Evolutionary conservation across 2,797 vertebrate species (phyloP).

Genomic region (Ptychobarbus kaznakovi): DNA sequence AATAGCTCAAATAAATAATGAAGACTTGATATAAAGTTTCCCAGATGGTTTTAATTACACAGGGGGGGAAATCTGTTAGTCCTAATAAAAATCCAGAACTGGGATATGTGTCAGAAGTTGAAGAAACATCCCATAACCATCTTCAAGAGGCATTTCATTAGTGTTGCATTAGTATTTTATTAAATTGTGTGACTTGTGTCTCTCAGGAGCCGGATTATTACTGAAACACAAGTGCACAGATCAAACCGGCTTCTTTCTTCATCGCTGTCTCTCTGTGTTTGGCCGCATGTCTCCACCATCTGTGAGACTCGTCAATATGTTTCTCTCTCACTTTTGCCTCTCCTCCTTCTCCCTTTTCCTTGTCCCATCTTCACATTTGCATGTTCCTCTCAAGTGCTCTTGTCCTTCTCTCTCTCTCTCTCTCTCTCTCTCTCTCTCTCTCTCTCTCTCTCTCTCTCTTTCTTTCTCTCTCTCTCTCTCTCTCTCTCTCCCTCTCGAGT

Average conservation of each 20-base stretch:
- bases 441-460: neutral
- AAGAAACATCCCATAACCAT: neutral
- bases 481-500: neutral
- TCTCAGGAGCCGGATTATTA: neutral
- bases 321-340: neutral
- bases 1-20: neutral
- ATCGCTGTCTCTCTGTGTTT: neutral
- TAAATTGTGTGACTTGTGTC: neutral
- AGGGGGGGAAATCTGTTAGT: neutral
- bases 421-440: neutral
- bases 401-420: neutral
- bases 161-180: neutral
- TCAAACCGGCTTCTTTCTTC: neutral
- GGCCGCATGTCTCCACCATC: neutral
- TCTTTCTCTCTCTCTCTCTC: neutral
- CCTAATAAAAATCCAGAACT: neutral
- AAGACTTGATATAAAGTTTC: neutral
- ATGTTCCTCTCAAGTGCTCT: constrained; percentile 20
- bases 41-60: neutral
- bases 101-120: neutral
- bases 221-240: neutral
- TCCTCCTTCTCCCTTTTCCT: neutral
- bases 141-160: neutral
- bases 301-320: neutral
- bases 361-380: neutral